Evolutionary conservation across 2,113 vertebrate species (phyloP), one percentile per base, ranked within the genome.

Genomic region (Fulica atra): DNA sequence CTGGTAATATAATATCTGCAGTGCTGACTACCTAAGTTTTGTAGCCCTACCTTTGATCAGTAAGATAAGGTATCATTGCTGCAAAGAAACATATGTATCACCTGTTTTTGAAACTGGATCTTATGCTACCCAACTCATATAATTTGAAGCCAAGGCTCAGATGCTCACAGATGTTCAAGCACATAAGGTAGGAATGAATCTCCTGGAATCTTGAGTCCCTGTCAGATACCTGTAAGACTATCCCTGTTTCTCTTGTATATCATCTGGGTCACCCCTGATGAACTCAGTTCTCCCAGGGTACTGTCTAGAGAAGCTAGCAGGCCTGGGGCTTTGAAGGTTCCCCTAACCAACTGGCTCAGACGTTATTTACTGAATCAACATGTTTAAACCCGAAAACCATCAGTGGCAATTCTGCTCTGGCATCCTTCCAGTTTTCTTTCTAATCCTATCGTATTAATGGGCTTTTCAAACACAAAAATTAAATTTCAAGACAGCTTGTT

Each of bases 91-190:
- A 63, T 21, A 66, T 61, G 6, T 14, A 84, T 26, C 76, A 19
- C 16, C 36, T 76, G 33, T 35, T 87, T 74, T 40, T 61, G 51
- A 80, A 89, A 80, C 6, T 7, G 20, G 16, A 66, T 56, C 35
- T 69, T 48, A 25, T 0, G 0, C 33, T 23, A 9, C 5, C 1
- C 7, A 35, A 20, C 11, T 79, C 66, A 57, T 28, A 18, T 53
- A 35, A 61, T 28, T 61, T 82, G 16, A 59, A 44, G 0, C 36
- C 44, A 11, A 72, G 48, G 33, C 51, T 91, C 48, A 71, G 24
- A 24, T 9, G 11, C 12, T 84, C 65, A 11, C 20, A 36, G 33
- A 25, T 80, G 9, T 28, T 69, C 24, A 53, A 26, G 14, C 19
- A 35, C 29, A 4, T 25, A 24, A 56, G 12, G 13, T 7, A 21